Evolutionary conservation across 2,888 invertebrate species (phyloP), one percentile per base, ranked within the genome.

Genomic region (Dysmachus trigonus): DNA sequence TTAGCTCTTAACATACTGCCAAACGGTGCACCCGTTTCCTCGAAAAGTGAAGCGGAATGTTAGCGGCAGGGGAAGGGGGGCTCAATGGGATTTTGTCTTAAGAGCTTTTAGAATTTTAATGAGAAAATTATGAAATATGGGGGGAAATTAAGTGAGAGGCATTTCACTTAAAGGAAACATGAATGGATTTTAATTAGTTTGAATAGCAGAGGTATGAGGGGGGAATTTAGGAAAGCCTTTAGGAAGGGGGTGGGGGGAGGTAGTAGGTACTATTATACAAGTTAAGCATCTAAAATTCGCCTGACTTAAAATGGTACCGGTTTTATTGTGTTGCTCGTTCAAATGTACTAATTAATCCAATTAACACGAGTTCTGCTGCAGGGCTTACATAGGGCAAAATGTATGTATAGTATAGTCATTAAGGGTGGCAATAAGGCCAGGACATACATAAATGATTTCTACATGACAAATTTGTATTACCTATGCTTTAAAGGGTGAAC

Each of bases 121-220:
- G 73, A 33, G 73, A 73, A 73, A 73, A 73, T 73, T 73, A 73
- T 73, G 73, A 73, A 73, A 73, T 73, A 73, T 73, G 31, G 73
- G 33, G 33, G 73, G 73, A 73, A 73, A 73, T 73, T 73, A 73
- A 73, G 33, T 73, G 73, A 73, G 33, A 73, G 18, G 73, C 73
- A 73, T 73, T 73, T 73, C 73, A 33, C 33, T 73, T 73, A 73
- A 73, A 33, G 73, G 33, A 73, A 73, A 73, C 33, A 33, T 73
- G 73, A 73, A 73, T 73, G 73, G 73, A 73, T 73, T 73, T 73
- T 73, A 73, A 73, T 73, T 73, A 73, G 33, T 73, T 73, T 33
- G n/a, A 33, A 73, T 30, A 73, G n/a, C 30, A 10, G 27, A 62
- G 27, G 62, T 22, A 41, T 31, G 27, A 22, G 22, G 62, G 10